Base-by-base conservation (phyloP, 2,113 vertebrate species). In the Clarias macrocephalus region DNA sequence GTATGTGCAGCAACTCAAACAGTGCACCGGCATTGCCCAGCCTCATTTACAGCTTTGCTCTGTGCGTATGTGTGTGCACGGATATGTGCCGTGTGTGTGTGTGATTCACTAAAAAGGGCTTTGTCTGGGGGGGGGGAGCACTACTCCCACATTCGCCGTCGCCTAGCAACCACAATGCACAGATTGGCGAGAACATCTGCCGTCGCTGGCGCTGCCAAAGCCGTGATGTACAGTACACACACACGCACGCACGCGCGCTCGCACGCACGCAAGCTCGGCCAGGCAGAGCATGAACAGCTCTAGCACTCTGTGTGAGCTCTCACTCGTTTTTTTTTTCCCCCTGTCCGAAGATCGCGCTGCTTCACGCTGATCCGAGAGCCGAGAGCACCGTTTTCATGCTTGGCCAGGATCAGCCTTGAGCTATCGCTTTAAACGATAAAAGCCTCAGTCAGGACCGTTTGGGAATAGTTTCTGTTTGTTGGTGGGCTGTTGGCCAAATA, bases 101-200 rank as follows among this genome's bases (percentile, higher is more conserved):
- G 87, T 65, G 77, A 65, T 68, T 82, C 59, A 79, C 87, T 88
- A 90, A 88, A 77, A 88, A 88, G 87, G 80, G 66, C 85, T 89
- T 89, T 89, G 88, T 89, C 88, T 89, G 30, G 52, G 56, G 83
- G 60, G 57, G 66, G 68, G 56, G 83, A 60, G 82, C 37, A 21
- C 85, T 87, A 85, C 87, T 89, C 85, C 84, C 79, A 89, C 84
- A 89, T 88, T 90, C 30, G 23, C 48, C 37, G 81, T 91, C 60
- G 77, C 91, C 82, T 88, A 91, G 91, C 91, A 89, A 91, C 89
- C 76, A 63, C 85, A 89, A 90, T 87, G 88, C 91, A 91, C 88
- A 89, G 90, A 91, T 91, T 90, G 90, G 87, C 48, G 77, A 87
- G 88, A 91, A 91, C 91, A 91, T 91, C 91, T 91, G 91, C 86